phyloP scores from a whole-genome alignment of 2,797 vertebrate species.

The Knipowitschia caucasica region DNA sequence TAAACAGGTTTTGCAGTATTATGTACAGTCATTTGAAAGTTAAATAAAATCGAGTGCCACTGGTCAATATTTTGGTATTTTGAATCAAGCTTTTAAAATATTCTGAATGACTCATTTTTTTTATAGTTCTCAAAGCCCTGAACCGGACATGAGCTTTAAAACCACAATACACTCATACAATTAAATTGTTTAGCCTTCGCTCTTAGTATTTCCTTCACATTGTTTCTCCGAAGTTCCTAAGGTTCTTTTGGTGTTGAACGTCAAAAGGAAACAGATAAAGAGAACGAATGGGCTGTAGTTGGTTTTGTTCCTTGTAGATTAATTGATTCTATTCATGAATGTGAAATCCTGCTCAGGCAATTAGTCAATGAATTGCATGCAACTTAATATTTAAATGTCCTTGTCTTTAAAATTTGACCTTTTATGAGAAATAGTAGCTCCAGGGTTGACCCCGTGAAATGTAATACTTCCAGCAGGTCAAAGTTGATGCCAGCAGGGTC shows the following conservation, averaged over 20 bases:
- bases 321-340: no score
- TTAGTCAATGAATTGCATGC: no score
- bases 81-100: background rate
- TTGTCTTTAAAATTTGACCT: no score
- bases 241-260: slow-evolving; percentile 26
- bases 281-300: no score
- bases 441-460: no score
- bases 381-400: no score
- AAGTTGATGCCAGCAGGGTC: no score
- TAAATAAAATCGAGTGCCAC: slow-evolving; percentile 60
- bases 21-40: slow-evolving; percentile 34
- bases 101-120: slow-evolving; percentile 37
- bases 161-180: slow-evolving; percentile 42
- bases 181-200: slow-evolving; percentile 47
- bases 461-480: no score
- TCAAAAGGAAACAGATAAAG: no score
- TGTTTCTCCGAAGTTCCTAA: slow-evolving; percentile 31
- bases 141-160: slow-evolving; percentile 21
- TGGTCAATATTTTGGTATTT: slow-evolving; percentile 29
- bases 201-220: slow-evolving; percentile 58
- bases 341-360: no score
- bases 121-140: slow-evolving; percentile 29
- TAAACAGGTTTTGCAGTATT: slow-evolving; percentile 47
- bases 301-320: no score
- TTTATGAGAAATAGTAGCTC: no score